Evolutionary conservation across 2,888 invertebrate genomes (phyloP).

Genomic region (Yponomeuta evonymella): DNA sequence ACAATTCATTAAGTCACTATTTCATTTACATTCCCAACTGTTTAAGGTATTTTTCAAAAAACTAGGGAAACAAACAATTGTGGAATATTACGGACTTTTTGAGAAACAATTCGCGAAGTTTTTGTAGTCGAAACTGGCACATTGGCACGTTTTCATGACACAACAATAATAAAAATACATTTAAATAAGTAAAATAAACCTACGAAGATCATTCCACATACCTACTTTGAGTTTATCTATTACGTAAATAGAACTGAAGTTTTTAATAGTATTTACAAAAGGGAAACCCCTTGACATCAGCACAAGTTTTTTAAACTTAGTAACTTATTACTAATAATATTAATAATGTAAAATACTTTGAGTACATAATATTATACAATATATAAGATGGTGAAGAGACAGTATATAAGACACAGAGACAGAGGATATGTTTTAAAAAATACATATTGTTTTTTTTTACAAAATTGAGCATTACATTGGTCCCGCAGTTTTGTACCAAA

Average conservation of each 20-base stretch:
- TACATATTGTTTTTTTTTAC: conserved; percentile 30
- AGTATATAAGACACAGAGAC: neutral
- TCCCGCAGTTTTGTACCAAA: conserved; percentile 38
- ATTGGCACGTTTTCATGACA: conserved; percentile 71
- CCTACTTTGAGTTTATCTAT: conserved; percentile 32
- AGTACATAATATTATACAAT: conserved; percentile 35
- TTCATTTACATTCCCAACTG: conserved; percentile 10
- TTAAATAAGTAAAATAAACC: conserved; percentile 39
- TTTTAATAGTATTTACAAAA: conserved; percentile 43
- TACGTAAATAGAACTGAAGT: conserved; percentile 20
- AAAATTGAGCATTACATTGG: conserved; percentile 51
- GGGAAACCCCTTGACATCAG: conserved; percentile 34
- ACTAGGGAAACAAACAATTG: neutral
- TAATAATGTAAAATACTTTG: conserved; percentile 15
- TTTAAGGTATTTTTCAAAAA: neutral
- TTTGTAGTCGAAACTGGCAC: conserved; percentile 36
- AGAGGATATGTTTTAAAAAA: conserved; percentile 11
- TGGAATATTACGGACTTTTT: neutral
- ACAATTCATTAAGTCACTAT: conserved; percentile 38
- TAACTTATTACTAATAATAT: conserved; percentile 29
- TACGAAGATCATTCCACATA: conserved; percentile 61
- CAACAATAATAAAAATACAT: conserved; percentile 37
- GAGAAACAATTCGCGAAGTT: neutral
- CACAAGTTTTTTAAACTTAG: conserved; percentile 45
- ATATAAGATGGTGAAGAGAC: conserved; percentile 29